Evolutionary conservation across 2,888 invertebrate genomes (phyloP).

Genomic region (Metacarcinus magister): DNA sequence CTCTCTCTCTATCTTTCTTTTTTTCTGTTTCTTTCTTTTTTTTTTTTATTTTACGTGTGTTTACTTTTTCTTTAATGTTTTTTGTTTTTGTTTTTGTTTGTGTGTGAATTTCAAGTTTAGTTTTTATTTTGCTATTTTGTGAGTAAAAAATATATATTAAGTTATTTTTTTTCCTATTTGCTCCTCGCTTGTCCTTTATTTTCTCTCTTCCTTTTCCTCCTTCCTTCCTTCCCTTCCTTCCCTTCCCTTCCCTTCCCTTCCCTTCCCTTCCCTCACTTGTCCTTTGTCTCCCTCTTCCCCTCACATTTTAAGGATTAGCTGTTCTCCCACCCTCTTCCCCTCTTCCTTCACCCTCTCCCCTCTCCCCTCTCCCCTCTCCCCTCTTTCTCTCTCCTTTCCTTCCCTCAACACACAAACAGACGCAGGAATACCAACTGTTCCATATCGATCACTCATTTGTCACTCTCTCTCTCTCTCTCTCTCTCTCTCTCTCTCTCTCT

Average conservation of each 20-base stretch:
- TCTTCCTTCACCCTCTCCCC: neutral
- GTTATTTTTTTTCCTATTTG: no score
- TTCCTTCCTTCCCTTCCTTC: neutral
- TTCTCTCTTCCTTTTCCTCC: neutral
- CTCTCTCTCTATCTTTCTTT: neutral
- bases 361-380: neutral
- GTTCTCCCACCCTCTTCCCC: neutral
- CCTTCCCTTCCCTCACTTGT: neutral
- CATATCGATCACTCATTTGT: constrained; percentile 2
- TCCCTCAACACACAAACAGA: neutral
- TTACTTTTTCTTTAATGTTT: no score
- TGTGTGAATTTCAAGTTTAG: no score
- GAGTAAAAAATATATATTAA: no score
- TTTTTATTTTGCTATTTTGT: no score
- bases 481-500: neutral
- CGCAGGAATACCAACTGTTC: neutral
- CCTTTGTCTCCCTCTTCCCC: neutral
- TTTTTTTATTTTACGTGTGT: no score
- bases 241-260: neutral
- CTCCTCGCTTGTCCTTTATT: neutral
- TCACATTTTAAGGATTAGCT: neutral
- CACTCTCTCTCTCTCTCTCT: neutral
- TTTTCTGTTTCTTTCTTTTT: neutral
- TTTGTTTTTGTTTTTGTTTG: no score
- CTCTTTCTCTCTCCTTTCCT: neutral